Conservation (phyloP, 2,888 invertebrate species). For the Ethmia dodecea region DNA sequence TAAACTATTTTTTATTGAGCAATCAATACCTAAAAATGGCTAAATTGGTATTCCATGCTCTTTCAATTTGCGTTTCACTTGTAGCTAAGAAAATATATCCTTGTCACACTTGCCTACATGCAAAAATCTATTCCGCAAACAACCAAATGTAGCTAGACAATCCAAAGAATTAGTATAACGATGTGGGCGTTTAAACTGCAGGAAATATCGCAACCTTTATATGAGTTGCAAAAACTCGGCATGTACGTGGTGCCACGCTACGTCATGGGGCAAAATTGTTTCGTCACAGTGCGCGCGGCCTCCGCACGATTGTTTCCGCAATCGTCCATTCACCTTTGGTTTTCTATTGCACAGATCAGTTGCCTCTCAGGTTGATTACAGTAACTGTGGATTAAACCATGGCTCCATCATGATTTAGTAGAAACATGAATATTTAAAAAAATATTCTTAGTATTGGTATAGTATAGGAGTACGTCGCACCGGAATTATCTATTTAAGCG, state of each 20-base stretch:
- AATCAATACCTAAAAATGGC: no score
- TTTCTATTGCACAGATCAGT: slow-evolving; percentile 20
- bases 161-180: slow-evolving; percentile 3
- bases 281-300: slow-evolving; percentile 50
- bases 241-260: slow-evolving; percentile 12
- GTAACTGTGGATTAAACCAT: not conserved
- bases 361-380: not conserved
- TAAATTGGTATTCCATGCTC: no score
- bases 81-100: no score
- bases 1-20: no score
- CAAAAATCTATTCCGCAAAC: slow-evolving; percentile 42
- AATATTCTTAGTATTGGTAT: no score
- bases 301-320: slow-evolving; percentile 54
- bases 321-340: slow-evolving; percentile 61
- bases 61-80: no score
- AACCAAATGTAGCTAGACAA: slow-evolving; percentile 24
- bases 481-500: no score
- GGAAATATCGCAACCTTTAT: slow-evolving; percentile 22
- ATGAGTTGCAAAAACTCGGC: slow-evolving; percentile 1
- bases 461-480: no score
- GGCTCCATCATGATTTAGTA: no score
- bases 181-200: slow-evolving; percentile 26
- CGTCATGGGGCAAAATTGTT: slow-evolving; percentile 48
- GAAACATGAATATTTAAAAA: no score
- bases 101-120: slow-evolving; percentile 29